These are phyloP conservation scores for Diachasma alloeum DNA, from an alignment of 1,140 invertebrate genomes.

Conservation along the genomic window DNA sequence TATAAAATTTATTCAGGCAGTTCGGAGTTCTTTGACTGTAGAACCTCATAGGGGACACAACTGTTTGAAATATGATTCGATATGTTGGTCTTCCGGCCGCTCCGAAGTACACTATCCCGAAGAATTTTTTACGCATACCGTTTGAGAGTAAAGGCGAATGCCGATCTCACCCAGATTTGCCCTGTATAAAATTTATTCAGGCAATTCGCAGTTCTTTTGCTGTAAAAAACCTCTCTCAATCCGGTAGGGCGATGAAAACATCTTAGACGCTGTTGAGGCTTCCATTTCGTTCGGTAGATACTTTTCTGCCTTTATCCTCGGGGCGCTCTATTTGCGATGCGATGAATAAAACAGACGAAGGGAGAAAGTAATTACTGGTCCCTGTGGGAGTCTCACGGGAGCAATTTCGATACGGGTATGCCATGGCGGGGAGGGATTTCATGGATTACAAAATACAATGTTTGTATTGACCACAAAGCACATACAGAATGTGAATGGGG, in stretches of 20 bases:
- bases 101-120: too few species aligned
- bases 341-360: conserved; percentile 20
- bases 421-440: not conserved
- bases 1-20: conserved; percentile 8
- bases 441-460: conserved; percentile 17
- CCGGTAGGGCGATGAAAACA: not conserved
- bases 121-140: too few species aligned
- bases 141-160: too few species aligned
- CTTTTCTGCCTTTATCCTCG: conserved; percentile 1
- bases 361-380: conserved; percentile 16
- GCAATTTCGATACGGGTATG: conserved; percentile 5
- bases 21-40: not conserved
- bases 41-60: not conserved
- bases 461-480: not conserved
- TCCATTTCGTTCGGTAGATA: not conserved
- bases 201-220: not conserved
- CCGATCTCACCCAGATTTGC: not conserved
- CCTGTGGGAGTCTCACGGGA: conserved; percentile 15
- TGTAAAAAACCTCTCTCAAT: not conserved
- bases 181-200: not conserved
- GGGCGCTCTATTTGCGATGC: not conserved
- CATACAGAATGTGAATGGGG: not conserved
- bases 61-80: too few species aligned
- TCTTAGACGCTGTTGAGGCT: conserved; percentile 17
- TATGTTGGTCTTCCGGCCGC: too few species aligned